Base-by-base conservation (phyloP, 2,888 invertebrate genomes). In the Caenorhabditis panamensis region DNA sequence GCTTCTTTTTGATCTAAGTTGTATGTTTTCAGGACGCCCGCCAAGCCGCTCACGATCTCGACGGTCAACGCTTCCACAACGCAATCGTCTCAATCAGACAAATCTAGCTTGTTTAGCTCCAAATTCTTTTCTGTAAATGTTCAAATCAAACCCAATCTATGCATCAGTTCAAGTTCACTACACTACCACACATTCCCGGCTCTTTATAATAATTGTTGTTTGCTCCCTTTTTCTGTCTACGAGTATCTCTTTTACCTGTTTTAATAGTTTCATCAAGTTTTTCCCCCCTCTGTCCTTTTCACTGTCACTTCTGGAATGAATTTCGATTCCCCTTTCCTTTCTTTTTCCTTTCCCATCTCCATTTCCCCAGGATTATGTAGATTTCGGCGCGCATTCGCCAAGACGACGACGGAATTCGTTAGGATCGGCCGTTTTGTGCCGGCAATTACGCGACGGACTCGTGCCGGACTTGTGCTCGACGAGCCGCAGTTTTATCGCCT, bases 401-500 rank as follows among this genome's bases (percentile, higher is more conserved):
- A 8, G 51, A 24, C 62, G 41, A 16, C 31, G 56, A 18, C 47
- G 36, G 69, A 69, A 69, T 69, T 69, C 51, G 69, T 69, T 69
- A 61, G 69, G 51, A 69, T 61, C 61, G 31, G 49, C 22, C 6
- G 28, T 66, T 41, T 41, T 44, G 44, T 31, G 24, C n/a, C n/a
- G 41, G 61, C 69, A 69, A 69, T 61, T 69, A 69, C 69, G 51
- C 20, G 18, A 24, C 51, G 47, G 26, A 28, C 59, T 36, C 49
- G 59, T 24, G 68, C n/a, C 11, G 22, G 20, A 26, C 13, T 41
- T 61, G 69, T 63, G 71, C 71, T 71, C 71, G 56, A 16, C 36
- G 62, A 71, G 62, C 71, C 28, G 71, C 56, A 54, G 26, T 62
- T 71, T 71, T 56, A 71, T 62, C 71, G 62, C 41, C 62, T 16